These are phyloP conservation scores for Petrolisthes manimaculis DNA, from an alignment of 2,888 invertebrate species.

Conservation along the genomic window DNA sequence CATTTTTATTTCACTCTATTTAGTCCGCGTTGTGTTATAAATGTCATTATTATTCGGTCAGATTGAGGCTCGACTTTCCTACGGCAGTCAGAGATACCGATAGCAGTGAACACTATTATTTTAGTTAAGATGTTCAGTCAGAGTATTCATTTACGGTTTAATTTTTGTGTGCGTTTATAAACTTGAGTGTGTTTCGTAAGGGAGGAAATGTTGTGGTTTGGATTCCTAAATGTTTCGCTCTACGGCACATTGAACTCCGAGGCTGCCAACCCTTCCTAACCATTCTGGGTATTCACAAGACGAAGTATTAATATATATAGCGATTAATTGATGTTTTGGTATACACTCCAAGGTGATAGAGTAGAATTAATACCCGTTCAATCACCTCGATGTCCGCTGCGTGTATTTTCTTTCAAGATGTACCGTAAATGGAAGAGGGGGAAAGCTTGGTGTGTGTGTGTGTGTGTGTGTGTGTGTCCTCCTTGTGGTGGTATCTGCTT, in stretches of 20 bases:
- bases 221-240: constrained; percentile 38
- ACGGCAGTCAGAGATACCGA: no score
- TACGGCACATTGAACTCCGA: constrained; percentile 59
- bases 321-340: no score
- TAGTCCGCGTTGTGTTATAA: no score
- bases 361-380: no score
- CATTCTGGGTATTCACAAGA: constrained; percentile 11
- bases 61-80: no score
- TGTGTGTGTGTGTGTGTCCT: not conserved
- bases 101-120: no score
- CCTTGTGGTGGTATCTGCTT: not conserved
- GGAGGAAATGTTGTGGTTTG: constrained; percentile 9
- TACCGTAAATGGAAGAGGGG: not conserved
- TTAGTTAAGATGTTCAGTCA: no score
- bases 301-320: not conserved
- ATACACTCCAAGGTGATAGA: no score
- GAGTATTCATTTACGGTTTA: no score
- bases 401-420: not conserved
- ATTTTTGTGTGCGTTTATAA: not conserved
- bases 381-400: no score
- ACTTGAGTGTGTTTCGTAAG: not conserved
- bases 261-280: constrained; percentile 41
- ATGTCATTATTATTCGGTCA: no score
- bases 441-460: not conserved
- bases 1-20: no score